A percentile compares a stretch with the other conserved stretches of the same genome.
Conservation (phyloP, 2,888 invertebrate species). For the Eristalis tenax region DNA sequence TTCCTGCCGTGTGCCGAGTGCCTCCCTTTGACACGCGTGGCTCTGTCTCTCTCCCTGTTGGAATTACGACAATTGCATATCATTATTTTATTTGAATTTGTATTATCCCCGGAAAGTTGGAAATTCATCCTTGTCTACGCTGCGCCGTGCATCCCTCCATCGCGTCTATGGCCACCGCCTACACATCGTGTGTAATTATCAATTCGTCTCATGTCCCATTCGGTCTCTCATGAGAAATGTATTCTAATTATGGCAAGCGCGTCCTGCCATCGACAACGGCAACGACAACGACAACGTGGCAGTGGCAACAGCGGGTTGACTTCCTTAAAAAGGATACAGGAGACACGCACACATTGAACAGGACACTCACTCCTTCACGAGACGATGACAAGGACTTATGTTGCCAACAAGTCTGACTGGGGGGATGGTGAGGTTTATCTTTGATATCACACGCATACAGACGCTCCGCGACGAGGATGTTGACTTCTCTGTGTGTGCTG, state of each 20-base stretch:
- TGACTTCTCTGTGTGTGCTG: not conserved
- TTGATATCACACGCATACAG: constrained; percentile 21
- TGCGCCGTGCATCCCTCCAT: not conserved
- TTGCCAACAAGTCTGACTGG: constrained; percentile 58
- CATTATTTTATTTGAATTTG: constrained; percentile 59
- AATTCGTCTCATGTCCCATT: constrained; percentile 69
- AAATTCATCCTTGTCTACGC: constrained; percentile 11
- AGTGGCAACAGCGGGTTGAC: constrained; percentile 30
- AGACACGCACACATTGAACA: not conserved
- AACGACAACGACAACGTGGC: not conserved
- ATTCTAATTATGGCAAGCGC: constrained; percentile 63
- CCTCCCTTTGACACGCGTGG: constrained; percentile 8
- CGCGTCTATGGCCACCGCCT: not conserved
- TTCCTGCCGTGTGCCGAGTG: too few relatives aligned
- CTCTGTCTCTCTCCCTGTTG: constrained; percentile 1
- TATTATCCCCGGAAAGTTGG: constrained; percentile 2
- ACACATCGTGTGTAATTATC: constrained; percentile 59
- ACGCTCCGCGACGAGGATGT: not conserved
- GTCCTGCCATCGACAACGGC: constrained; percentile 6
- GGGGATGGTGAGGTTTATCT: constrained; percentile 47
- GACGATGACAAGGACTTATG: constrained; percentile 43
- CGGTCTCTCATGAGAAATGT: constrained; percentile 69
- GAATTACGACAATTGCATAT: constrained; percentile 60
- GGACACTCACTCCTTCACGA: not conserved
- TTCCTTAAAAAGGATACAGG: constrained; percentile 47